These are phyloP conservation scores for Saccostrea glomerata DNA, from an alignment of 1,140 invertebrate genomes.

Conservation along the genomic window DNA sequence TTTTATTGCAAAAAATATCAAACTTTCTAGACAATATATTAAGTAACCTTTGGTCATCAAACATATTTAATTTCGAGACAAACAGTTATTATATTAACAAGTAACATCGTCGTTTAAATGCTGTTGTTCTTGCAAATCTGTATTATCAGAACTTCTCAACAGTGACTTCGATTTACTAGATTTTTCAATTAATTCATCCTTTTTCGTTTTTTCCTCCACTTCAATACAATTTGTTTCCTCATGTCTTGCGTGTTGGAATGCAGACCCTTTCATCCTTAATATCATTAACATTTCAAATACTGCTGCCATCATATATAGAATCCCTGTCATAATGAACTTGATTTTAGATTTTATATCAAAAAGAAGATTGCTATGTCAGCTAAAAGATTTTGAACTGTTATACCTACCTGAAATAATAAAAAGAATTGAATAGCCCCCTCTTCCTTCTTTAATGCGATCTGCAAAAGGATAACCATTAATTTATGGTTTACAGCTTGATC, in stretches of 20 bases:
- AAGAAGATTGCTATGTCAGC: background rate
- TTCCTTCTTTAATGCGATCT: background rate
- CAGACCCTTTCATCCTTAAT: background rate
- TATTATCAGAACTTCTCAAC: background rate
- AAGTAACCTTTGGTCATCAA: too few relatives aligned
- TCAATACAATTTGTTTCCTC: background rate
- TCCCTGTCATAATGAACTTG: background rate
- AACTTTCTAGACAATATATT: too few relatives aligned
- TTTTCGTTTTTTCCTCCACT: background rate
- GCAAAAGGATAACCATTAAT: background rate
- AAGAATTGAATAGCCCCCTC: background rate
- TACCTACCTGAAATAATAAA: background rate
- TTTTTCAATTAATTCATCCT: background rate
- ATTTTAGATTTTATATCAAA: background rate
- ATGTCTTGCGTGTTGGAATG: background rate
- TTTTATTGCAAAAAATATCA: too few relatives aligned
- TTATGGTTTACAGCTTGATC: background rate
- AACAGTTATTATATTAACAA: too few relatives aligned
- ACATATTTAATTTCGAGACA: too few relatives aligned
- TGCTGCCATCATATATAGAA: background rate
- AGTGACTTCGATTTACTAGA: background rate
- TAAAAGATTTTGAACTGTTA: background rate
- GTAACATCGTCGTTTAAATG: too few relatives aligned
- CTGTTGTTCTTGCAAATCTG: background rate
- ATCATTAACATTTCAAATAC: slow-evolving; percentile 1